A percentile compares a stretch with the other conserved stretches of the same genome.
These are phyloP conservation scores for Micrasema longulum DNA, from an alignment of 1,140 invertebrate species.

Conservation along the genomic window DNA sequence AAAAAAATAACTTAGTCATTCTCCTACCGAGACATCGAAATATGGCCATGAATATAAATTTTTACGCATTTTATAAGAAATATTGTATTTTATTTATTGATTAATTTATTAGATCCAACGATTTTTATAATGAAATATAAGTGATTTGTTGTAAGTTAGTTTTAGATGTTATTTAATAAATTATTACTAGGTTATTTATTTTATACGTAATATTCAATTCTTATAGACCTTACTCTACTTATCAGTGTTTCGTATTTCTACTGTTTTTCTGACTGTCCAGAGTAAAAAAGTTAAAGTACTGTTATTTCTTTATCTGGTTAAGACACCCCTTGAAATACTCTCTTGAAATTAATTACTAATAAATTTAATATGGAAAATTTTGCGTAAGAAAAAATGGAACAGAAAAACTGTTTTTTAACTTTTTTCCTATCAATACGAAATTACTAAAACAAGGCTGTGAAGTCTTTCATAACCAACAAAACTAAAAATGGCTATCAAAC, in stretches of 20 bases:
- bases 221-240: conserved; percentile 3
- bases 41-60: conserved; percentile 30
- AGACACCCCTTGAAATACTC: conserved; percentile 17
- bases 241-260: conserved; percentile 23
- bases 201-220: conserved; percentile 34
- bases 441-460: too few relatives aligned
- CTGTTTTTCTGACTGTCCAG: conserved; percentile 22
- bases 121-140: conserved; percentile 32
- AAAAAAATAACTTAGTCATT: conserved; percentile 28
- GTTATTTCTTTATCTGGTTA: neutral
- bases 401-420: too few relatives aligned
- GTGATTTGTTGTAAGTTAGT: conserved; percentile 21
- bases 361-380: conserved; percentile 5
- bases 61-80: conserved; percentile 17
- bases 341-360: conserved; percentile 4
- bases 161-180: conserved; percentile 37
- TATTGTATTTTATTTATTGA: conserved; percentile 32
- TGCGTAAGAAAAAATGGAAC: neutral
- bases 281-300: conserved; percentile 16
- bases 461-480: too few relatives aligned
- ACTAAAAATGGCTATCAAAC: too few relatives aligned
- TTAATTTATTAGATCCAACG: conserved; percentile 31
- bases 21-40: conserved; percentile 26
- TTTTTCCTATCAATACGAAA: too few relatives aligned
- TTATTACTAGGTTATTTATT: conserved; percentile 38